A percentile compares a stretch with the other conserved stretches of the same genome.
phyloP scores from a whole-genome alignment of 2,888 invertebrate species.

The Ormyrus labotus region DNA sequence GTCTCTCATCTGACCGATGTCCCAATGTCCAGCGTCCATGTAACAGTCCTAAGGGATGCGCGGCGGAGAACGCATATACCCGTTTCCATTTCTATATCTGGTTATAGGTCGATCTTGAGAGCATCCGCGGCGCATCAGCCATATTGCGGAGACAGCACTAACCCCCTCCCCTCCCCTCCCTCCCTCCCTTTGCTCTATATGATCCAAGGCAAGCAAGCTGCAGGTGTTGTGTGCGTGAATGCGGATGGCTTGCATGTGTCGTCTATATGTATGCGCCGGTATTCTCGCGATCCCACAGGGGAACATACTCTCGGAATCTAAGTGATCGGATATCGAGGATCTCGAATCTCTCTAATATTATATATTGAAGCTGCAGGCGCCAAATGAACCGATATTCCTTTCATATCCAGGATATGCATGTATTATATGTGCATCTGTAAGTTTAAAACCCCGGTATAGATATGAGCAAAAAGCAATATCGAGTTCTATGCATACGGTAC shows the following conservation, averaged over 20 bases:
- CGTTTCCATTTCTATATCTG: slow-evolving; percentile 26
- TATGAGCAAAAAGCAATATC: slow-evolving; percentile 5
- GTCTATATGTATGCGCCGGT: slow-evolving; percentile 6
- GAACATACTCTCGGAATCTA: slow-evolving; percentile 48
- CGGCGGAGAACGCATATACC: slow-evolving; percentile 17
- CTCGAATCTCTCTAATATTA: slow-evolving; percentile 41
- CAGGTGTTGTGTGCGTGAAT: background rate
- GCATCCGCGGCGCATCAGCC: slow-evolving; percentile 47
- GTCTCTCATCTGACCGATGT: slow-evolving; percentile 19
- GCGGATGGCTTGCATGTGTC: background rate
- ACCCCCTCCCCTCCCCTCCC: too few species aligned
- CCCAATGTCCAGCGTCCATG: slow-evolving; percentile 30
- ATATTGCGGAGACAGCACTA: slow-evolving; percentile 60
- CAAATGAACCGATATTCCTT: slow-evolving; percentile 50
- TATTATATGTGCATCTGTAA: background rate
- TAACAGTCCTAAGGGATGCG: slow-evolving; percentile 30
- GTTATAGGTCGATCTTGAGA: slow-evolving; percentile 49
- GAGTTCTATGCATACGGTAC: too few species aligned
- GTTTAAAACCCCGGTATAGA: background rate
- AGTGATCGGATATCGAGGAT: slow-evolving; percentile 49
- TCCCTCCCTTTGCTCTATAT: slow-evolving; percentile 33
- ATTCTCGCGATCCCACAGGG: slow-evolving; percentile 47
- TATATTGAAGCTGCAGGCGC: slow-evolving; percentile 16
- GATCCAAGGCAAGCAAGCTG: slow-evolving; percentile 15
- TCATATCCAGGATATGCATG: background rate